Base-by-base conservation (phyloP, 2,797 vertebrate species). In the Hozukius guyotensis region DNA sequence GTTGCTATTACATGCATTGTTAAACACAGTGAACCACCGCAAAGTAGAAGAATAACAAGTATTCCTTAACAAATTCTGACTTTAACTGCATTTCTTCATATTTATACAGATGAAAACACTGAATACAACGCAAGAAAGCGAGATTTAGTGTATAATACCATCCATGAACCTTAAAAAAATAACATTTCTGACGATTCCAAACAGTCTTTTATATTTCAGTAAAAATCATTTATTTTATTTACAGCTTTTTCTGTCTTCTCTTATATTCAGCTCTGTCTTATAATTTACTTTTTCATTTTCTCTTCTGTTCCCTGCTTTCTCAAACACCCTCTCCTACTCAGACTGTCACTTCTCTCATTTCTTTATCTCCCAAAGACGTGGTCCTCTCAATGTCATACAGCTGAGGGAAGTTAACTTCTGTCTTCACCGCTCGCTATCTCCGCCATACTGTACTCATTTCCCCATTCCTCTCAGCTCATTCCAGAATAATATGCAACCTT, bases 281-380 rank as follows among this genome's bases (percentile, higher is more conserved):
- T 49, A 42, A 42, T 61, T 66, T 69, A 60, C 72, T 24, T 72
- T 61, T 56, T 66, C 13, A 74, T 70, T 74, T 55, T 18, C 36
- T 12, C 6, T 32, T 69, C 11, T 13, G 5, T 66, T 66, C n/a
- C 20, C 18, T n/a, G 25, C 72, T 61, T 82, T 65, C 34, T 78
- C 31, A 16, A 63, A 83, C 57, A 64, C n/a, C 62, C 55, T 69
- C 65, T 22, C 64, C 63, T 29, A 3, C 13, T 80, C 63, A 25
- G 4, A 70, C 76, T 71, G 72, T 78, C 75, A 67, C 78, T 31
- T 79, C 69, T 72, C 34, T 29, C 56, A 25, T 84, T 70, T 67
- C 77, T 81, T 85, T 87, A 88, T 89, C 79, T 83, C 55, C 63
- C 56, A 62, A 53, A 81, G 69, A 79, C 75, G 63, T 7, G 8